Evolutionary conservation across 2,113 vertebrate species (phyloP).

Genomic region (Gallinago jamesoni): DNA sequence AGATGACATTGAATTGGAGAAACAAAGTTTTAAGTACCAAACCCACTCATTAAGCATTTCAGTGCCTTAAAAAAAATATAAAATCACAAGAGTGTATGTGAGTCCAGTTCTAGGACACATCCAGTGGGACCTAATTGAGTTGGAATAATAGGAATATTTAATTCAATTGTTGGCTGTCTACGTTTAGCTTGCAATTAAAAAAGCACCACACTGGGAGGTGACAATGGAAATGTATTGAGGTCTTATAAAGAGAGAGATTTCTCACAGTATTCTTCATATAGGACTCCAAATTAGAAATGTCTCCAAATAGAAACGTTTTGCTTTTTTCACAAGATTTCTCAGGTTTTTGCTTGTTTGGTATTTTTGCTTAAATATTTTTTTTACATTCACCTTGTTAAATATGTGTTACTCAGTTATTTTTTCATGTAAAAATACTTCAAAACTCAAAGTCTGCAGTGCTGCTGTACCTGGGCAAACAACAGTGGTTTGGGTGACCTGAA

Average conservation of each 20-base stretch:
- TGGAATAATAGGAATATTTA: background rate
- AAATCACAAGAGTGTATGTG: background rate
- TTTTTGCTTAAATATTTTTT: background rate
- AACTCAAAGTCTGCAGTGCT: background rate
- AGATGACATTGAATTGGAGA: background rate
- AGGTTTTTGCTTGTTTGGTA: background rate
- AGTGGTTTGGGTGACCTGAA: background rate
- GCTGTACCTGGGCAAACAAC: background rate
- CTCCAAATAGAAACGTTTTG: background rate
- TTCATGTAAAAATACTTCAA: background rate
- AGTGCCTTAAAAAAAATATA: background rate
- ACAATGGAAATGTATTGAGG: background rate
- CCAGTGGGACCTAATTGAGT: background rate
- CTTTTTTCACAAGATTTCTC: background rate
- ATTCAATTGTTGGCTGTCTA: background rate
- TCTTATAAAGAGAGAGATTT: background rate
- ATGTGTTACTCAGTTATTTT: background rate
- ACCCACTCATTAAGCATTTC: background rate
- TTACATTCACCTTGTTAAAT: background rate
- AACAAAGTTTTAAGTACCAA: background rate
- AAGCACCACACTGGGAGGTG: background rate
- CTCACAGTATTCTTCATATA: background rate
- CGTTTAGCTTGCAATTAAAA: background rate
- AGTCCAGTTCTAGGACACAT: background rate
- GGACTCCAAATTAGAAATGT: background rate